Evolutionary conservation across 2,888 invertebrate genomes (phyloP), one percentile per base, ranked within the genome.

Genomic region (Drosophila mercatorum): DNA sequence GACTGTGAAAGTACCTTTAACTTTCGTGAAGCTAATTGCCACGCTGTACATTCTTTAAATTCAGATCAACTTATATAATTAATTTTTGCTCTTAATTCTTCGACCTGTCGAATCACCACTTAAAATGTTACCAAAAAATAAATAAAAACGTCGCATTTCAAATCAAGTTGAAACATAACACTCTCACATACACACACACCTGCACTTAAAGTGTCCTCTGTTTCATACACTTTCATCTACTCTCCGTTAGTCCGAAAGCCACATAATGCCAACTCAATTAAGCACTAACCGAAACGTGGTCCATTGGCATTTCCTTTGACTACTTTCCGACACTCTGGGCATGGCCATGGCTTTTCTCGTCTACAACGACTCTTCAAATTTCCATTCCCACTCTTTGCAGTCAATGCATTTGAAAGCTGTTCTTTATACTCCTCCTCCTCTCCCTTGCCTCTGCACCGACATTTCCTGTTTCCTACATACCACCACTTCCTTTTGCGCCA

Each of bases 211-310:
- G 38, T 51, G 57, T n/a, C 7, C 31, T 51, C n/a, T 59, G 61
- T 22, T 64, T n/a, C 17, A 34, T 49, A 34, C 11, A 57, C 68
- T 64, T 77, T 59, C 79, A 64, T 67, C 67, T 47, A 56, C 47
- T 43, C 57, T 52, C 49, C 28, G 34, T 22, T 41, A 58, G 17
- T 62, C 61, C 51, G 44, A 57, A 53, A 53, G 51, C 79, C 76
- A 83, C 78, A 88, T 87, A 89, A 86, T 84, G 75, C 84, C 74
- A 86, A 86, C 86, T 89, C 86, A 86, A 86, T 86, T 86, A 86
- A 86, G 85, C 85, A 78, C 36, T 41, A 86, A 78, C 78, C 79
- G 80, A 77, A 75, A 66, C 75, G 81, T 78, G 70, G 75, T 69
- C 75, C 79, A 63, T 60, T 77, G 75, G 28, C 65, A 58, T 65